Base-by-base conservation (phyloP, 1,140 invertebrate genomes). In the Drosophila leontia region DNA sequence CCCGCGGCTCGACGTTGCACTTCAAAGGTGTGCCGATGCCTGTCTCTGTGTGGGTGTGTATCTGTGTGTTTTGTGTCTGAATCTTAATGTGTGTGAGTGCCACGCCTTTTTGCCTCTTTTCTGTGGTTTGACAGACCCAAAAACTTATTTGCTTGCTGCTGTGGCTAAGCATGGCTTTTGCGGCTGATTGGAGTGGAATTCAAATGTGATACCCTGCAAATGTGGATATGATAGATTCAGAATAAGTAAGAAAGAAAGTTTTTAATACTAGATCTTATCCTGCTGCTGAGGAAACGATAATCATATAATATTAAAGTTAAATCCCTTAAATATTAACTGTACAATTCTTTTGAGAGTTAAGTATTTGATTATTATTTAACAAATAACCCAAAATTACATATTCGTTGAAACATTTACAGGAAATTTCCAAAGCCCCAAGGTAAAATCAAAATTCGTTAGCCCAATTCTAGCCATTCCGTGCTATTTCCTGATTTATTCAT, bases 1-100 rank as follows among this genome's bases (percentile, higher is more conserved):
- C 85, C 76, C 81, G 75, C 75, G 85, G 85, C 85, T 37, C 69
- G 58, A 56, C 64, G 68, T 62, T 90, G 85, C 85, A 90, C 85
- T 90, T 85, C 85, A 90, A 90, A 90, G 85, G 85, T 85, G 85
- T 81, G 84, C 42, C 39, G 44, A 32, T 62, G 37, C 39, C 51
- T 32, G 32, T 9, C 17, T n/a, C 12, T 57, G 42, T 57, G 11
- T 57, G 26, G 32, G 42, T 57, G 17, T 44, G 17, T 39, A 11
- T 62, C 0, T 29, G 29, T 59, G 15, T 23, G 3, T 7, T 62
- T 0, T 19, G 29, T 50, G 5, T 7, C 7, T 15, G 17, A 17
- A 19, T 11, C 15, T 42, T 9, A 55, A 9, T 59, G 47, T 35
- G 56, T 42, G 11, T 23, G 37, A 39, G 37, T 26, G 41, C 65